A percentile compares a stretch with the other conserved stretches of the same genome.
phyloP scores from a whole-genome alignment of 2,113 vertebrate genomes.

The Ardeotis arabs region DNA sequence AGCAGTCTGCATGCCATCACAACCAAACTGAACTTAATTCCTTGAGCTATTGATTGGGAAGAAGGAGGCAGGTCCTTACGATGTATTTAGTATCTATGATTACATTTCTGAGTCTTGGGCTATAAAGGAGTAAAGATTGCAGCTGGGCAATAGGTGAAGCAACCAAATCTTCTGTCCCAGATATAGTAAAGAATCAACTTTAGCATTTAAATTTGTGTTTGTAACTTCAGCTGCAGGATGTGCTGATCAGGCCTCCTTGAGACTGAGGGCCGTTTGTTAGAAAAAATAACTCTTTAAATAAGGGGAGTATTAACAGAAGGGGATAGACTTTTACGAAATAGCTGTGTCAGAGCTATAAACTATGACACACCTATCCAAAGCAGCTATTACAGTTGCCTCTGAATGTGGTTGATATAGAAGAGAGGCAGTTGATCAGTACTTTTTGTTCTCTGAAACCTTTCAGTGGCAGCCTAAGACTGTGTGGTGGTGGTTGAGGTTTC shows the following conservation, averaged over 20 bases:
- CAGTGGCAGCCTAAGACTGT: background rate
- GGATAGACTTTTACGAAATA: background rate
- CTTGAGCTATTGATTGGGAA: background rate
- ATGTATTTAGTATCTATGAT: background rate
- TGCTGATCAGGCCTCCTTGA: background rate
- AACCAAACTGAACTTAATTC: background rate
- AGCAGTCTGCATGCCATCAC: background rate
- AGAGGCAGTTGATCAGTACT: background rate
- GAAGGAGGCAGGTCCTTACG: background rate
- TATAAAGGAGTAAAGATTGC: background rate
- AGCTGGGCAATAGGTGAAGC: background rate
- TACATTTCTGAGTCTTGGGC: background rate
- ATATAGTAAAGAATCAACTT: background rate
- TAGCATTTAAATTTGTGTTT: background rate
- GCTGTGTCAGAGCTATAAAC: background rate
- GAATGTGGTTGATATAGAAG: background rate
- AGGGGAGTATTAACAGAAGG: background rate
- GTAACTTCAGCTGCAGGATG: background rate
- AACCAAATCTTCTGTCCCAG: background rate
- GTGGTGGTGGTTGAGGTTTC: background rate
- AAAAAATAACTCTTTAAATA: background rate
- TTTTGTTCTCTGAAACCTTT: background rate
- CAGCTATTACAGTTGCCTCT: background rate
- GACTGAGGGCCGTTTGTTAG: background rate
- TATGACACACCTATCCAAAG: background rate